A percentile compares a stretch with the other conserved stretches of the same genome.
Evolutionary conservation across 2,113 vertebrate genomes (phyloP).

Genomic region (Tricholaema leucomelas): DNA sequence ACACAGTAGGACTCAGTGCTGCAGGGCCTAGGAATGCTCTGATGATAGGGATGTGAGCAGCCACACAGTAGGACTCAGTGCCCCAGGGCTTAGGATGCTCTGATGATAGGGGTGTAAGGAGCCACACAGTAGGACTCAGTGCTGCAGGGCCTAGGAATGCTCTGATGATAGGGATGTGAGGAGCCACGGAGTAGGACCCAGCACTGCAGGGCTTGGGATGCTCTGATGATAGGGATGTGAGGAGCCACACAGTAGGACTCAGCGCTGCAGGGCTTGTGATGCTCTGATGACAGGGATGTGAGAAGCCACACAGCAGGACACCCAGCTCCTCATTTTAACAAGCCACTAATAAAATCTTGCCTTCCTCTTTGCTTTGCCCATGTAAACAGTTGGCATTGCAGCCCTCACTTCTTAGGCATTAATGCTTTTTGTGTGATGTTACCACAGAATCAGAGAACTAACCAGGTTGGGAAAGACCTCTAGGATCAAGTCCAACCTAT

Average conservation of each 20-base stretch:
- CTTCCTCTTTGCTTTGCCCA: neutral
- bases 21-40: neutral
- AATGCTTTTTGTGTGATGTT: rapidly evolving
- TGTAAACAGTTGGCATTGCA: rapidly evolving
- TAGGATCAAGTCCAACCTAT: no score
- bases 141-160: no score
- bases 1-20: neutral
- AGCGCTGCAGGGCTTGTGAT: no score
- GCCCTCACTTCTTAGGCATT: rapidly evolving
- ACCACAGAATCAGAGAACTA: neutral
- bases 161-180: no score
- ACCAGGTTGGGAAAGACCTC: no score
- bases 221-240: no score
- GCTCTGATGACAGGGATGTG: no score
- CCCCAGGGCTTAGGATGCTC: neutral
- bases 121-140: neutral
- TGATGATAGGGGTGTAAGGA: rapidly evolving
- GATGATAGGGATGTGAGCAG: rapidly evolving
- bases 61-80: neutral
- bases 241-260: no score
- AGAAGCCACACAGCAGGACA: neutral
- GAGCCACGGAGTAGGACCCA: no score
- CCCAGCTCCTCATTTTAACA: rapidly evolving
- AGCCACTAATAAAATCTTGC: rapidly evolving
- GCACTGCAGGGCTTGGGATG: no score